Base-by-base conservation (phyloP, 2,797 vertebrate species). In the Menidia menidia region DNA sequence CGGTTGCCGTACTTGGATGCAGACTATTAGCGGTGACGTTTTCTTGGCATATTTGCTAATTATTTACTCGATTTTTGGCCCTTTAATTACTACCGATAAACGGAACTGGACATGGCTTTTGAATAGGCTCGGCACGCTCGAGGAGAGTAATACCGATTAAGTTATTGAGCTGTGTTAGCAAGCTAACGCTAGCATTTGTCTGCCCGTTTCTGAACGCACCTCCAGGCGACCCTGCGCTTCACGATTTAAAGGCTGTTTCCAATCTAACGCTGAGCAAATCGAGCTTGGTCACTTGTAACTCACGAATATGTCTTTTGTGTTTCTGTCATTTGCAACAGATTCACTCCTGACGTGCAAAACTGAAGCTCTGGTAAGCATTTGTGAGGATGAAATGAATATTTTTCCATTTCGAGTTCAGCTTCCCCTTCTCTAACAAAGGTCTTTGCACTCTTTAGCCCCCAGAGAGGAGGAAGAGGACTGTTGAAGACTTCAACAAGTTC, bases 401-500 rank as follows among this genome's bases (percentile, higher is more conserved):
- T 35, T 6, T 19, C 32, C 45, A 0, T 32, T 25, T 42, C 4
- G 39, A 53, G 43, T 57, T 63, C 13, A 56, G 50, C 19, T 48
- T 68, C 2, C 13, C 3, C 16, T 12, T 30, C 10, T 70, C 35
- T 63, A 68, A 83, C 63, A 50, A 65, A 59, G 14, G 3, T 48
- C 10, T 79, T 30, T 81, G 3, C n/a, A 7, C 81, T 67, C 59
- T 83, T 30, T 39, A 97, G 96, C 95, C 96, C 71, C 95, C 96
- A 25, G 96, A 96, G 87, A 95, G 95, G 86, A 95, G 95, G 71
- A 94, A 96, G 82, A 94, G 96, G 84, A 97, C 96, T 0, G 96
- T 97, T 44, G 96, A 97, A 65, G 96, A 97, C 89, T 97, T 97
- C 90, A 97, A 97, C 88, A 96, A 97, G 90, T 97, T 97, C 88